A percentile compares a stretch with the other conserved stretches of the same genome.
phyloP scores from a whole-genome alignment of 2,888 invertebrate species.

The Scaeva pyrastri region DNA sequence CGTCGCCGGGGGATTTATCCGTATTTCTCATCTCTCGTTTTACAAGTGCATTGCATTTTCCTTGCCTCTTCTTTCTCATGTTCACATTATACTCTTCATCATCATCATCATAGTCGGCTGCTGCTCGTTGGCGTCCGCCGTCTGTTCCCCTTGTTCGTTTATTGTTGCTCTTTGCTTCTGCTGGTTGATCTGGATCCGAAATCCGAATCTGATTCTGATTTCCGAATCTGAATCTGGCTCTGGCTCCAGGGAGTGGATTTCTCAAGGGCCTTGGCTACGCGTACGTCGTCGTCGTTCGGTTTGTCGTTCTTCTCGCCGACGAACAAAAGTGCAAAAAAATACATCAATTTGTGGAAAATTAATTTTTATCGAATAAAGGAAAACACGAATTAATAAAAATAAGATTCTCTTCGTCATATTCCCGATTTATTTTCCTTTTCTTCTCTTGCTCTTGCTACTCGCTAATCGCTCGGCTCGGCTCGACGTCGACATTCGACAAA shows the following conservation, averaged over 20 bases:
- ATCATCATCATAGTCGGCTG: not conserved
- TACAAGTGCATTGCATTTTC: slow-evolving; percentile 73
- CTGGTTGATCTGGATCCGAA: slow-evolving; percentile 9
- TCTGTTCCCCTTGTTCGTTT: slow-evolving; percentile 27
- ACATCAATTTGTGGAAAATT: not conserved
- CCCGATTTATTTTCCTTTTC: slow-evolving; percentile 24
- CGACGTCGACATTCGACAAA: slow-evolving; percentile 8
- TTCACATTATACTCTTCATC: not conserved
- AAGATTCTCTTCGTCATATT: slow-evolving; percentile 30
- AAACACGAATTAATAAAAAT: slow-evolving; percentile 1
- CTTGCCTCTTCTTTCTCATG: slow-evolving; percentile 43
- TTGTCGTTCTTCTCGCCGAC: slow-evolving; percentile 14
- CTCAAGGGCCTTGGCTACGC: slow-evolving; percentile 72
- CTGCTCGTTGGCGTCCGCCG: slow-evolving; percentile 3
- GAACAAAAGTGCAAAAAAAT: not conserved
- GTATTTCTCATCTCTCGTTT: slow-evolving; percentile 66
- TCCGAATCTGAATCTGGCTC: slow-evolving; percentile 30
- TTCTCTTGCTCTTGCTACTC: too few species aligned
- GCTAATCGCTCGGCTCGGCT: not conserved
- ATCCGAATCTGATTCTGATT: slow-evolving; percentile 22
- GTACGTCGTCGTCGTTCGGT: slow-evolving; percentile 39
- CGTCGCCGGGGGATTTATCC: slow-evolving; percentile 69
- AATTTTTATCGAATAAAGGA: not conserved
- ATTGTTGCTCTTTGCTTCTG: slow-evolving; percentile 43
- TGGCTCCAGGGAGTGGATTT: slow-evolving; percentile 71